A percentile compares a stretch with the other conserved stretches of the same genome.
These are phyloP conservation scores for Echinarachnius parma DNA, from an alignment of 53 echinoderm and acorn worm species.

Conservation along the genomic window DNA sequence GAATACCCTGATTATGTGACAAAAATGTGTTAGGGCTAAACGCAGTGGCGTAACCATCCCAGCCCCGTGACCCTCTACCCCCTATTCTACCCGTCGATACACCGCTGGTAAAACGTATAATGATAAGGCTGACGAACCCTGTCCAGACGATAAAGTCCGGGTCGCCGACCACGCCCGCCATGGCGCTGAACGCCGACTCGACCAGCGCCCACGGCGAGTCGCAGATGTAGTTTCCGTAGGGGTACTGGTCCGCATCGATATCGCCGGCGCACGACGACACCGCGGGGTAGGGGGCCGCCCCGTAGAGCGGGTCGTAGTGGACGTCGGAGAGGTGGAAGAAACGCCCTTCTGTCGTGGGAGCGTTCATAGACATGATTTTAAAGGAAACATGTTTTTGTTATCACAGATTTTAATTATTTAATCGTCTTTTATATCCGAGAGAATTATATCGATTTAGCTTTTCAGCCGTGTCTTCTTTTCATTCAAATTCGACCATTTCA, in stretches of 20 bases:
- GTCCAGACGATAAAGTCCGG: slow-evolving; percentile 64
- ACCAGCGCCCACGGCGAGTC: slow-evolving; percentile 58
- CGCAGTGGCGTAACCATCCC: too few species aligned
- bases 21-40: too few species aligned
- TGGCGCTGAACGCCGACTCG: slow-evolving; percentile 20
- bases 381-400: too few species aligned
- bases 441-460: too few species aligned
- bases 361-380: too few species aligned
- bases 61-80: too few species aligned
- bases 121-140: slow-evolving; percentile 40
- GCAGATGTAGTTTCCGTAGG: slow-evolving; percentile 40
- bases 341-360: slow-evolving; percentile 19
- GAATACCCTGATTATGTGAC: too few species aligned
- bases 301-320: slow-evolving; percentile 53
- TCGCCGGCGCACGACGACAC: slow-evolving; percentile 22
- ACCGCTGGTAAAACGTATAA: neutral
- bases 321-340: slow-evolving; percentile 61
- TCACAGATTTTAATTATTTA: too few species aligned
- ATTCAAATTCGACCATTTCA: too few species aligned
- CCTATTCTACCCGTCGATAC: neutral
- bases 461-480: too few species aligned
- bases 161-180: slow-evolving; percentile 15
- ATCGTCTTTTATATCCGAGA: too few species aligned
- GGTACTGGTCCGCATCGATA: neutral
- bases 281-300: slow-evolving; percentile 25